These are phyloP conservation scores for Capitella teleta DNA, from an alignment of 1,140 invertebrate species.

Conservation along the genomic window DNA sequence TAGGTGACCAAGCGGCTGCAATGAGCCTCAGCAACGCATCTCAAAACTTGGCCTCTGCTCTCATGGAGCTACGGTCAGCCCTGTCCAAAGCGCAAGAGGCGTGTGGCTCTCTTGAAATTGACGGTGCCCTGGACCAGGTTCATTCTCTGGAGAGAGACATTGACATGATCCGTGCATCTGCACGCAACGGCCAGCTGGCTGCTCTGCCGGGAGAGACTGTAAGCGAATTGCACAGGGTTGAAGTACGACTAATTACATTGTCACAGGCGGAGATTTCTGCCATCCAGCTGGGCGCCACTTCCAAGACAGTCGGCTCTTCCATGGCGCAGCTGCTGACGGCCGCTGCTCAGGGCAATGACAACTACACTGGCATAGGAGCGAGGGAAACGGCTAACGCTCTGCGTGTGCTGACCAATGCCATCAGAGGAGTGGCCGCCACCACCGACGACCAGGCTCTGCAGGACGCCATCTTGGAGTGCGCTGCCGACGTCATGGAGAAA, in stretches of 20 bases:
- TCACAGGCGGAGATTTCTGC: constrained; percentile 59
- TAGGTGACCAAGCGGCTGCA: constrained; percentile 65
- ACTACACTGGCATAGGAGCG: constrained; percentile 69
- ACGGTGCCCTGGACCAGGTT: constrained; percentile 59
- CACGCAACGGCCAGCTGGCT: constrained; percentile 55
- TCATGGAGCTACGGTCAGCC: constrained; percentile 68
- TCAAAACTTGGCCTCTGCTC: constrained; percentile 61
- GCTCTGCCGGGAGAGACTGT: constrained; percentile 78
- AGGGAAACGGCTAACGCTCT: constrained; percentile 66
- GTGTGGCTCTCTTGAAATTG: constrained; percentile 69
- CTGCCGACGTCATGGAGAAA: constrained; percentile 65
- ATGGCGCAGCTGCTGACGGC: constrained; percentile 76
- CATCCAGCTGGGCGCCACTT: constrained; percentile 56
- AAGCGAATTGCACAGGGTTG: too few species aligned
- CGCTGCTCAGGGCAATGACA: constrained; percentile 69
- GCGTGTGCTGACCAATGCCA: constrained; percentile 54
- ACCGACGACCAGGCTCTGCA: constrained; percentile 53
- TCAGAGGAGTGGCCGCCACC: constrained; percentile 58
- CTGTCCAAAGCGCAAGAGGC: constrained; percentile 65
- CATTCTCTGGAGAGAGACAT: constrained; percentile 66
- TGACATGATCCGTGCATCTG: constrained; percentile 63
- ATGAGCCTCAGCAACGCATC: constrained; percentile 60
- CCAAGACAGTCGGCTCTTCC: constrained; percentile 53
- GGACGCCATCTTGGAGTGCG: constrained; percentile 42
- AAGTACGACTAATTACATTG: too few species aligned